These are phyloP conservation scores for Diabrotica undecimpunctata DNA, from an alignment of 1,140 invertebrate species.

Conservation along the genomic window DNA sequence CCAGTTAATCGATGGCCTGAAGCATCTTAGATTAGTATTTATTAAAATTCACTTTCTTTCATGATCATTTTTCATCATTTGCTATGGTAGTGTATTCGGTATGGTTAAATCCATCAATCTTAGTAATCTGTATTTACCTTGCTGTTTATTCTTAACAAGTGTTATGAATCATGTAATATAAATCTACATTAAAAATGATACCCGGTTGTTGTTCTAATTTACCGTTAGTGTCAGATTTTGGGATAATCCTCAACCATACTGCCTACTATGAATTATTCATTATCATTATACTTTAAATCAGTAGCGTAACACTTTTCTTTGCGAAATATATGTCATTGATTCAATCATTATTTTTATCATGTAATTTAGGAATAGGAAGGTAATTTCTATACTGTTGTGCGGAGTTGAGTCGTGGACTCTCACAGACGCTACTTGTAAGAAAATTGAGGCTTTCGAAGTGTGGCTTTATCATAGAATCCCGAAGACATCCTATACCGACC, in stretches of 20 bases:
- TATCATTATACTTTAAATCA: background rate
- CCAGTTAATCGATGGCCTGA: too few species aligned
- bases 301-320: background rate
- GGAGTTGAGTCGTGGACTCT: too few species aligned
- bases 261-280: background rate
- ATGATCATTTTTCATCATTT: conserved; percentile 1
- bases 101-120: background rate
- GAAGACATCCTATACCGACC: too few species aligned
- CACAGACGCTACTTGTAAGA: too few species aligned
- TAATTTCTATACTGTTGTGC: too few species aligned
- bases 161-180: conserved; percentile 3
- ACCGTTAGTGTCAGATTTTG: background rate
- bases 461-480: too few species aligned
- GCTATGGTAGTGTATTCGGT: background rate
- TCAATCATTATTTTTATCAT: too few species aligned
- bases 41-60: background rate
- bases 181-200: conserved; percentile 3
- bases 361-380: too few species aligned
- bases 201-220: background rate
- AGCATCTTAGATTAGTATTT: background rate
- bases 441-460: too few species aligned
- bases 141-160: conserved; percentile 1
- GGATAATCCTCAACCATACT: background rate
- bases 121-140: conserved; percentile 3
- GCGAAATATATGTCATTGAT: too few species aligned